These are phyloP conservation scores for Aphelocoma californica DNA, from an alignment of 2,797 vertebrate genomes.

Conservation along the genomic window DNA sequence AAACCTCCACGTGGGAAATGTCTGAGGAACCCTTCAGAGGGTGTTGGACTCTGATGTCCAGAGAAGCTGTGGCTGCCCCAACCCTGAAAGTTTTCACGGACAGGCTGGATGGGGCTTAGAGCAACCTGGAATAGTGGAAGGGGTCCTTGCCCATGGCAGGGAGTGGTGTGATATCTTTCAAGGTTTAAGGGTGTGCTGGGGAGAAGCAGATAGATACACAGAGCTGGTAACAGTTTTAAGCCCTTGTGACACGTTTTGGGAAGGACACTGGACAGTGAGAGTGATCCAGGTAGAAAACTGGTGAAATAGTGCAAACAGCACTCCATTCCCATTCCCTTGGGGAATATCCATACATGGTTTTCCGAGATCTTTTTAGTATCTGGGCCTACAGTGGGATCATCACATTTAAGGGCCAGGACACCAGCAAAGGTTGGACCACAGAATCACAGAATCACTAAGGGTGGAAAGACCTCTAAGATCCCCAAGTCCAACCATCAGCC, in stretches of 20 bases:
- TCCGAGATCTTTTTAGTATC: not conserved
- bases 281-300: not conserved
- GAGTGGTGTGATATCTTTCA: rapidly evolving
- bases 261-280: not conserved
- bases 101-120: not conserved
- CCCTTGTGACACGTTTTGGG: rapidly evolving
- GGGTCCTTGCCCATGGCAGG: not conserved
- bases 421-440: not conserved
- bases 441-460: rapidly evolving
- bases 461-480: not conserved
- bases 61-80: not conserved
- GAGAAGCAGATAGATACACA: not conserved
- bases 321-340: not conserved
- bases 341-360: not conserved
- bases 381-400: not conserved
- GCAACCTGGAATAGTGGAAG: not conserved
- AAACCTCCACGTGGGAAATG: rapidly evolving
- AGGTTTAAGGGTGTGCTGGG: not conserved
- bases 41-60: too few relatives aligned
- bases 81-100: not conserved
- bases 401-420: not conserved
- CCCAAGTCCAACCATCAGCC: too few relatives aligned
- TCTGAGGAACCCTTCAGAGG: not conserved
- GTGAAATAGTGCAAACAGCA: not conserved
- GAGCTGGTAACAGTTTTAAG: not conserved